Evolutionary conservation across 2,888 invertebrate genomes (phyloP), one percentile per base, ranked within the genome.

Genomic region (Tetragonisca angustula): DNA sequence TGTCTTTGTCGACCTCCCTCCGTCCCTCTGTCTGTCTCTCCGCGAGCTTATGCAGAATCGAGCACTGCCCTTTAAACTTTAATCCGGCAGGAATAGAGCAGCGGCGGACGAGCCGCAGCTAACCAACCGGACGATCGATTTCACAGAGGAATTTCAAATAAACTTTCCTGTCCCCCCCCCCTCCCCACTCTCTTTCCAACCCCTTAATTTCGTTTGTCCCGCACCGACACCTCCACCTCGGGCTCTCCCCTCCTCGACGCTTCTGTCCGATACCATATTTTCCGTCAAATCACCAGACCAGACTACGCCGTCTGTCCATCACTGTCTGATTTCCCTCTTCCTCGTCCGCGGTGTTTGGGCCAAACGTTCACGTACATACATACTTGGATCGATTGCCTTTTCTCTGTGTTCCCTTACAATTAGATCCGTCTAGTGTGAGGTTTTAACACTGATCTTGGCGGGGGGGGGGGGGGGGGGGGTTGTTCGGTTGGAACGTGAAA

Each of bases 11-110:
- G 17, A 27, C 61, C 62, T 27, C 9, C 61, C 62, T 27, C 9
- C 61, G 21, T 54, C 62, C 27, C 75, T 64, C 49, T 61, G 50
- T 64, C 76, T 54, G 69, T 68, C 79, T 61, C 64, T 65, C 36
- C 50, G 72, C 36, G 62, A 82, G 82, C 73, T 86, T 67, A 76
- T 61, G 76, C 80, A 70, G 64, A 86, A 79, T 83, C 84, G 81
- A 79, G 78, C 73, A 68, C 67, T 61, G 77, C 79, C 78, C 74
- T 79, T 87, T 85, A 85, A 86, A 85, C 74, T 85, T 86, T 85
- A 79, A 86, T 85, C 83, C 74, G 75, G 65, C 76, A 71, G 86
- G 79, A 82, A 85, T 77, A 83, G 82, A 78, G 67, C 77, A 61
- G 24, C 70, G 24, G 65, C 27, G 24, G 74, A 54, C 17, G 43